These are phyloP conservation scores for Hirtodrosophila duncani DNA, from an alignment of 2,888 invertebrate genomes.

Conservation along the genomic window DNA sequence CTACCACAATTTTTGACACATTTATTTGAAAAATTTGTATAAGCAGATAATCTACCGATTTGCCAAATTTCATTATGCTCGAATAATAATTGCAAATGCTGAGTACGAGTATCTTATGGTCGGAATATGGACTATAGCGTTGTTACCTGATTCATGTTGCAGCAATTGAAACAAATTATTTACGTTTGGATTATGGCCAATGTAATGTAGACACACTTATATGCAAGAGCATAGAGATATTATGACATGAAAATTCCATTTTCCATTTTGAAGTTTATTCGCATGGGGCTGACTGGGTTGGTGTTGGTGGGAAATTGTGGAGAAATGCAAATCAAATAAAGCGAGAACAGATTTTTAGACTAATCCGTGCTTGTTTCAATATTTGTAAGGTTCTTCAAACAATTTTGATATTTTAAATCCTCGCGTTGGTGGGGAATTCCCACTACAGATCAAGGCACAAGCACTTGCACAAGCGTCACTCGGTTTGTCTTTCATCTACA, in stretches of 20 bases:
- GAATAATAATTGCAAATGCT: not conserved
- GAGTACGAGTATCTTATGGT: not conserved
- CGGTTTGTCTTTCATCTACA: no score
- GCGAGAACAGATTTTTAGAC: no score
- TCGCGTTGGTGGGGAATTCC: no score
- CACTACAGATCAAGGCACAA: no score
- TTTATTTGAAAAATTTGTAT: no score
- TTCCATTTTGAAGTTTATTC: conserved; percentile 18
- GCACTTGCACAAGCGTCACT: no score
- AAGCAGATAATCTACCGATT: no score
- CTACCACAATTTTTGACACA: no score
- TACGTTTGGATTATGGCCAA: conserved; percentile 50
- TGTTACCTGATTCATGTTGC: conserved; percentile 34
- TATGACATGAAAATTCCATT: conserved; percentile 48
- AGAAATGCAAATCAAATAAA: not conserved
- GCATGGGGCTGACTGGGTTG: conserved; percentile 4
- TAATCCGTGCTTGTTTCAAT: not conserved
- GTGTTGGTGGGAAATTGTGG: conserved; percentile 9
- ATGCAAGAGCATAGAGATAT: conserved; percentile 18
- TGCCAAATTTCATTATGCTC: no score
- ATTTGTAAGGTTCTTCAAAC: no score
- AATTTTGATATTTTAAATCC: no score
- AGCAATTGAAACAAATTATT: conserved; percentile 65
- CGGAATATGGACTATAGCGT: conserved; percentile 13
- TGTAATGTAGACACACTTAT: conserved; percentile 11